phyloP scores from a whole-genome alignment of 2,113 vertebrate species.

The Carassius gibelio region DNA sequence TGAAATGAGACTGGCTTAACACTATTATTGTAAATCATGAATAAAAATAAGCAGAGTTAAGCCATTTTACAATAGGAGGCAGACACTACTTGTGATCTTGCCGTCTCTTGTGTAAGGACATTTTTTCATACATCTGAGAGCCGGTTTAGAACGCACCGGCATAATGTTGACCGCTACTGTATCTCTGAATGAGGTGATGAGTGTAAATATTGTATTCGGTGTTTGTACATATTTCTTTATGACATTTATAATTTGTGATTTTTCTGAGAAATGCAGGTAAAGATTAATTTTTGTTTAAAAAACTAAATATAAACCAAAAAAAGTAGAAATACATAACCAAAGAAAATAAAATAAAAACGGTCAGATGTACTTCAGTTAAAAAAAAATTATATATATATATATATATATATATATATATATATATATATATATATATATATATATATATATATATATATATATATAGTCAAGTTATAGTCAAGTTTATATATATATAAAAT shows the following conservation, averaged over 20 bases:
- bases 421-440: too few relatives aligned
- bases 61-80: background rate
- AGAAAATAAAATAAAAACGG: background rate
- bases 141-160: background rate
- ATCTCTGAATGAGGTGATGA: background rate
- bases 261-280: background rate
- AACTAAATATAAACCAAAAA: too few relatives aligned
- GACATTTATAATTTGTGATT: background rate
- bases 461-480: too few relatives aligned
- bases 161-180: background rate
- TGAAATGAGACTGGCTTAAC: background rate
- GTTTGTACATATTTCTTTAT: background rate
- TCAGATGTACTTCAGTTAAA: background rate
- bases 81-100: conserved; percentile 4
- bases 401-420: too few relatives aligned
- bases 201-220: background rate
- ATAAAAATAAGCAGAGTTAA: background rate
- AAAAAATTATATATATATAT: too few relatives aligned
- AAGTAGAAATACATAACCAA: too few relatives aligned
- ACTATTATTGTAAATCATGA: background rate
- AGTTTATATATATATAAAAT: too few relatives aligned
- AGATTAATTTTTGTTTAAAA: too few relatives aligned
- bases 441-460: too few relatives aligned
- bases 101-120: too few relatives aligned
- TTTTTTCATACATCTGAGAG: background rate